phyloP scores from a whole-genome alignment of 2,113 vertebrate genomes.

The Otolemur garnettii region DNA sequence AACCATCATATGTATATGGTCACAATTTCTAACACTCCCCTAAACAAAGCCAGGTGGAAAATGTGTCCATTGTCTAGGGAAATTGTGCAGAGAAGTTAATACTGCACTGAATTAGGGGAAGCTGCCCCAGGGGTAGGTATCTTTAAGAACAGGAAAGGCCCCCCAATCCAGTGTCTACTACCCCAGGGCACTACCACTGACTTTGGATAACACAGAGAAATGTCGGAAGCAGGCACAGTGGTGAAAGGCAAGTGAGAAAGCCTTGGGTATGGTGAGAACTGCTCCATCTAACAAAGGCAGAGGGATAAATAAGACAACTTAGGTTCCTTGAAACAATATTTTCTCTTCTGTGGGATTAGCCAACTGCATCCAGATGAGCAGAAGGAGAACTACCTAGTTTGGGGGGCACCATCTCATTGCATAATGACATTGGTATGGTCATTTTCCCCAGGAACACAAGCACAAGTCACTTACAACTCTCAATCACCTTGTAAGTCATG shows the following conservation, averaged over 20 bases:
- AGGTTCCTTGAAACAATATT: background rate
- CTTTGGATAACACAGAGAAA: background rate
- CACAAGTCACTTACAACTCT: background rate
- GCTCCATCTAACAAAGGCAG: background rate
- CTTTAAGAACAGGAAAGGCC: slow-evolving; percentile 8
- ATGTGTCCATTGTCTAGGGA: background rate
- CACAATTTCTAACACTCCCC: background rate
- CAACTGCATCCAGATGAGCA: background rate
- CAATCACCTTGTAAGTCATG: background rate
- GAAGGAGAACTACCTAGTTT: background rate
- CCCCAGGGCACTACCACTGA: background rate
- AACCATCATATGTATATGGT: background rate
- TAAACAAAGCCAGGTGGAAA: background rate
- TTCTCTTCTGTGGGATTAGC: background rate
- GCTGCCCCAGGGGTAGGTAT: background rate
- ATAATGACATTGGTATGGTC: background rate
- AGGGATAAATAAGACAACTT: background rate
- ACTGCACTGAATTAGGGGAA: background rate
- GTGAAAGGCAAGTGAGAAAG: background rate
- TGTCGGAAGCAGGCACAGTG: background rate
- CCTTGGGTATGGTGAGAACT: background rate
- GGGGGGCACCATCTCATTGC: background rate
- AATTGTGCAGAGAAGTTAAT: background rate
- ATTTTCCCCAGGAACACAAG: background rate
- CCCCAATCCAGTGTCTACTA: background rate